Evolutionary conservation across 2,888 invertebrate species (phyloP).

Genomic region (Chalcosyrphus nemorum): DNA sequence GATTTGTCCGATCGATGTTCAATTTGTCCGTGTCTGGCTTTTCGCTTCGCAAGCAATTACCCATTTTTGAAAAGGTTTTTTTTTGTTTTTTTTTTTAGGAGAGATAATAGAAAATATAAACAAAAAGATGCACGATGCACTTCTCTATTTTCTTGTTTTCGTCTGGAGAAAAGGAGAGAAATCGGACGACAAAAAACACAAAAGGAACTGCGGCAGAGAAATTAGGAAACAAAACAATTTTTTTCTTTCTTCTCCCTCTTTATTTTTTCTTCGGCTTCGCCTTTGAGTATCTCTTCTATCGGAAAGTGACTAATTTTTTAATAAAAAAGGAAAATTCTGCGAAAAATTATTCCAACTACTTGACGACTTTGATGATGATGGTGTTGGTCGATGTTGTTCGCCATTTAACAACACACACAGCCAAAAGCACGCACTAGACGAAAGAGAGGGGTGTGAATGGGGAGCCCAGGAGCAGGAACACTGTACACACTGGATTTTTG

Average conservation of each 20-base stretch:
- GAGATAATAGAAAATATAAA: too few species aligned
- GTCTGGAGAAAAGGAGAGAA: neutral
- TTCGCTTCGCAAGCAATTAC: constrained; percentile 91
- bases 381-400: constrained; percentile 46
- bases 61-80: too few species aligned
- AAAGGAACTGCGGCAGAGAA: neutral
- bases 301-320: constrained; percentile 49
- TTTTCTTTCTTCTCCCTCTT: neutral
- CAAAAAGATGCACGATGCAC: neutral
- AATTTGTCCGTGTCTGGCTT: constrained; percentile 85
- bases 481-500: constrained; percentile 52
- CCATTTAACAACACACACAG: constrained; percentile 54
- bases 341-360: constrained; percentile 55
- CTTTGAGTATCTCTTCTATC: neutral
- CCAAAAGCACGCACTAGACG: neutral
- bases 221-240: constrained; percentile 30
- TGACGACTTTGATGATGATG: too few species aligned
- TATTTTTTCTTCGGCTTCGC: neutral
- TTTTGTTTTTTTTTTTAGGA: too few species aligned
- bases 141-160: too few species aligned
- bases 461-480: constrained; percentile 14
- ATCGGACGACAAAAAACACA: too few species aligned
- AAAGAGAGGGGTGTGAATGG: constrained; percentile 29
- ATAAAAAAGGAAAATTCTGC: constrained; percentile 58
- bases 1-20: constrained; percentile 78